Base-by-base conservation (phyloP, 2,113 vertebrate genomes). In the Cochlearius cochlearius region DNA sequence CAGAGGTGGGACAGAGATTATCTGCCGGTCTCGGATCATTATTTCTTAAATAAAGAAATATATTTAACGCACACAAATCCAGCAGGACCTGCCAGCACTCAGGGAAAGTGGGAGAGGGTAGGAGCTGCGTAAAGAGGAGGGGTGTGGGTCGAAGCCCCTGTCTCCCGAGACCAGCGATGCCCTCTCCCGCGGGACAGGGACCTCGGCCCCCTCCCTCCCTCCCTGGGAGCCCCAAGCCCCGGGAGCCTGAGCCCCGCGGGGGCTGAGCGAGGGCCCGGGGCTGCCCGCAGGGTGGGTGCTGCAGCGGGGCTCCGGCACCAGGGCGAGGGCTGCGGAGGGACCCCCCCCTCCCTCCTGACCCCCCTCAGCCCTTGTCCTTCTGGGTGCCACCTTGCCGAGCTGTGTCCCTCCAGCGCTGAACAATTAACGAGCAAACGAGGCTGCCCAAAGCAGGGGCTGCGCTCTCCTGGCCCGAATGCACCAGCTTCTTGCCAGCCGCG, bases 401-500 rank as follows among this genome's bases (percentile, higher is more conserved):
- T 25, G 41, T 3, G 41, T 27, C 47, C 13, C 60, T 79, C 49
- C 30, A 20, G 36, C 6, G 5, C 59, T 13, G 38, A 64, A n/a
- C 29, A 21, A 15, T 34, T 36, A 36, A 25, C 2, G 3, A 36
- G 52, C 53, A 29, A 19, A 15, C 7, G 11, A 18, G 56, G 55
- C 75, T 52, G 36, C 75, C 36, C 59, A 63, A 32, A 41, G 59
- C 36, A 32, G 75, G 75, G 75, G 15, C 75, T 26, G 45, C 17
- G 41, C 43, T 18, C 45, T 27, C 45, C 66, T 5, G 1, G 47
- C 21, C 58, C 8, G 15, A 39, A 17, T 12, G 6, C 3, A 7
- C 43, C 74, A 10, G 19, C 14, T 3, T 17, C 56, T 38, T 9
- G 2, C 74, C 9, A 1, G 20, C 58, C 2, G 8, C 2, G 10